phyloP scores from a whole-genome alignment of 2,113 vertebrate genomes.

The Cryptomyrus ogoouensis region DNA sequence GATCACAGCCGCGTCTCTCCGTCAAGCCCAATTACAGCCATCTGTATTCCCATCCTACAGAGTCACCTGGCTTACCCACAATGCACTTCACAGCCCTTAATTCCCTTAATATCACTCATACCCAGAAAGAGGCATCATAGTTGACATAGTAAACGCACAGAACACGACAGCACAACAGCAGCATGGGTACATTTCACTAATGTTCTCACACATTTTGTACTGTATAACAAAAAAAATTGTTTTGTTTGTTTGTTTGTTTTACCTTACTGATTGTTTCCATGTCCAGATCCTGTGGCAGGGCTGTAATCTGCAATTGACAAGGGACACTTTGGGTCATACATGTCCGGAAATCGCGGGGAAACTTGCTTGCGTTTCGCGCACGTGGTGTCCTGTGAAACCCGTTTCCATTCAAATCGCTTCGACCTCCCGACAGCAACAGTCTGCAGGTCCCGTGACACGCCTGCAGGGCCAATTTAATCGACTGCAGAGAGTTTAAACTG shows the following conservation, averaged over 20 bases:
- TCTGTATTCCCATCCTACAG: background rate
- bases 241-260: background rate
- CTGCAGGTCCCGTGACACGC: background rate
- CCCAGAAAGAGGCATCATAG: background rate
- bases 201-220: background rate
- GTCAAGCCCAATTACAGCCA: slow-evolving; percentile 19
- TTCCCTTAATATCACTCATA: background rate
- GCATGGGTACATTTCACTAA: background rate
- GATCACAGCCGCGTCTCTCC: slow-evolving; percentile 21
- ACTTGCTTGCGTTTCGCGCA: background rate
- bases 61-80: background rate
- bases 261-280: slow-evolving; percentile 47
- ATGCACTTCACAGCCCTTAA: background rate
- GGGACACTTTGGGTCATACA: slow-evolving; percentile 17
- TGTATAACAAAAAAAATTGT: background rate
- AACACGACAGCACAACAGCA: background rate
- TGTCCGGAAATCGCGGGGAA: background rate
- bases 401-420: background rate
- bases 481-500: background rate
- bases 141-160: background rate
- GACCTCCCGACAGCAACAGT: background rate
- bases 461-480: background rate
- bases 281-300: slow-evolving; percentile 39
- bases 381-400: background rate
- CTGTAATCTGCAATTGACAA: slow-evolving; percentile 45